Percentiles rank a stretch among this genome's conserved stretches.
These are phyloP conservation scores for Philhelius pedissequus DNA, from an alignment of 2,888 invertebrate species.

Conservation along the genomic window DNA sequence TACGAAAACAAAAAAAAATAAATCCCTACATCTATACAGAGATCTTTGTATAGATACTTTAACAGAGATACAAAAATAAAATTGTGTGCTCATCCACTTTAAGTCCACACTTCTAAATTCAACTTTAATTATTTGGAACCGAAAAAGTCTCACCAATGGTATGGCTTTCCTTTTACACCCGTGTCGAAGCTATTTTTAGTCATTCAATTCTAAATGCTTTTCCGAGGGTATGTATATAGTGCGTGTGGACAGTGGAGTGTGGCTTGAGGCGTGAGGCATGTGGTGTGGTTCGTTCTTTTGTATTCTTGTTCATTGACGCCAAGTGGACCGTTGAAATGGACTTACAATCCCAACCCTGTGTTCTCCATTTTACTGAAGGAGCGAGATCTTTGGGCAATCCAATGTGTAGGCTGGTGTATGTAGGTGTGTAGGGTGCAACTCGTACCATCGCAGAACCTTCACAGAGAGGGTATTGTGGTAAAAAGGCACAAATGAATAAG, in stretches of 20 bases:
- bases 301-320: conserved; percentile 51
- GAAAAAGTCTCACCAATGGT: conserved; percentile 20
- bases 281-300: conserved; percentile 26
- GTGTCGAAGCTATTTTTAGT: not conserved
- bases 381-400: not conserved
- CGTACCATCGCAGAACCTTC: not conserved
- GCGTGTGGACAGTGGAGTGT: too few species aligned
- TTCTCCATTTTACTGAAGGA: not conserved
- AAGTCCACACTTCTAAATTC: conserved; percentile 52
- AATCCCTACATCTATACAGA: not conserved
- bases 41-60: not conserved
- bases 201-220: not conserved
- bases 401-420: not conserved
- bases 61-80: conserved; percentile 17
- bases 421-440: not conserved
- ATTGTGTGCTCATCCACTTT: conserved; percentile 38
- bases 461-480: not conserved
- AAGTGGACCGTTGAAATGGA: conserved; percentile 52
- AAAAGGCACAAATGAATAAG: not conserved
- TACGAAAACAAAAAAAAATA: not conserved
- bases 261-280: too few species aligned
- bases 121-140: conserved; percentile 62
- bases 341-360: not conserved
- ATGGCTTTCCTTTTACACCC: not conserved
- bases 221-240: not conserved